phyloP scores from a whole-genome alignment of 2,888 invertebrate genomes.

The Taphrorychus bicolor region DNA sequence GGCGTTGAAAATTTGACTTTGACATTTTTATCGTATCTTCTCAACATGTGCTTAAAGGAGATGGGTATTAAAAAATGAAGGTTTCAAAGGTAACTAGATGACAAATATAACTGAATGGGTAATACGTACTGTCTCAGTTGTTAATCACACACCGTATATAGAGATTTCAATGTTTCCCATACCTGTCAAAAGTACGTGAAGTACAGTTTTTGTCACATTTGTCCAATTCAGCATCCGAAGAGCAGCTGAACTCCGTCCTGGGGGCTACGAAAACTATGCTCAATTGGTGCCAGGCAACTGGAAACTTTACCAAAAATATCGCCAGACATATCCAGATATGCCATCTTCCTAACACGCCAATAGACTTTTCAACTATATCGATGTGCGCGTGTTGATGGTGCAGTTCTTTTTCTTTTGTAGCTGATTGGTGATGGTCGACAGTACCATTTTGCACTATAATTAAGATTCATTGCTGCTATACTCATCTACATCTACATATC shows the following conservation, averaged over 20 bases:
- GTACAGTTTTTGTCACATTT: conserved; percentile 66
- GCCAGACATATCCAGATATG: conserved; percentile 75
- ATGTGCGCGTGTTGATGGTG: not conserved
- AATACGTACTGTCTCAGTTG: too few species aligned
- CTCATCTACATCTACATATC: not conserved
- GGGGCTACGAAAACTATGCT: conserved; percentile 81
- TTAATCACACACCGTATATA: too few species aligned
- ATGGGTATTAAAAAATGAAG: too few species aligned
- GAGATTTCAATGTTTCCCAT: too few species aligned
- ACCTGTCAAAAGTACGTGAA: conserved; percentile 52
- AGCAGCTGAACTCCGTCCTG: conserved; percentile 64
- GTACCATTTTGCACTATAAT: conserved; percentile 29
- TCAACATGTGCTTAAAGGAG: too few species aligned
- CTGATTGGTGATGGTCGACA: not conserved
- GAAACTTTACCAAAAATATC: conserved; percentile 67
- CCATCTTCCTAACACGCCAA: conserved; percentile 78
- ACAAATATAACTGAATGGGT: not conserved
- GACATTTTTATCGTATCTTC: too few species aligned
- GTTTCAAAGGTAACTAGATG: too few species aligned
- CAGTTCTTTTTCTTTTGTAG: conserved; percentile 19
- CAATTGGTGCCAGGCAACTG: conserved; percentile 82
- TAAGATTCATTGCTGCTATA: not conserved
- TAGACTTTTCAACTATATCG: conserved; percentile 73
- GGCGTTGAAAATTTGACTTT: too few species aligned
- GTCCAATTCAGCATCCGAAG: conserved; percentile 58